A percentile compares a stretch with the other conserved stretches of the same genome.
These are phyloP conservation scores for Epiblema foenella DNA, from an alignment of 2,888 invertebrate species.

Conservation along the genomic window DNA sequence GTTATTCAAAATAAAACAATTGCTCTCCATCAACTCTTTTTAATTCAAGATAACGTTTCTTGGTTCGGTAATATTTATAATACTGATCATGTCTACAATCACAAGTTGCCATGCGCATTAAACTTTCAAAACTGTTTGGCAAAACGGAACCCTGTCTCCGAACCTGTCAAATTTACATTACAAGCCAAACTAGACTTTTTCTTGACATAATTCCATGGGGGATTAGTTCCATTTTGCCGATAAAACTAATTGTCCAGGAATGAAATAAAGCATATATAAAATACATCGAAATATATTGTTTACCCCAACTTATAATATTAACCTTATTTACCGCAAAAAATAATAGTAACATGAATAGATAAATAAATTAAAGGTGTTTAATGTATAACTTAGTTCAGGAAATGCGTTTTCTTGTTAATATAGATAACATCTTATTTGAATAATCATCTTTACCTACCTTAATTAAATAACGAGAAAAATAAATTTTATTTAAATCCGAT, in stretches of 20 bases:
- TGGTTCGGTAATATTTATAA: conserved; percentile 73
- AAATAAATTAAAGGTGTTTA: not conserved
- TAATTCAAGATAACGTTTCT: conserved; percentile 58
- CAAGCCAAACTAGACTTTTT: not conserved
- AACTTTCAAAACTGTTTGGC: not conserved
- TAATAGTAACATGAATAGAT: no score
- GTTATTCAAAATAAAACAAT: conserved; percentile 56
- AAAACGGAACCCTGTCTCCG: not conserved
- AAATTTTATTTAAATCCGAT: conserved; percentile 15
- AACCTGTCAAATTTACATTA: not conserved
- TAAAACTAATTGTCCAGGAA: not conserved
- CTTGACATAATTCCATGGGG: no score
- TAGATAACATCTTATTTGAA: conserved; percentile 23
- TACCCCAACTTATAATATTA: conserved; percentile 2
- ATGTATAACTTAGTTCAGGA: conserved; percentile 10
- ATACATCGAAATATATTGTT: not conserved
- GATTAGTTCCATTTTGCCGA: not conserved
- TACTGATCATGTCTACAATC: conserved; percentile 64
- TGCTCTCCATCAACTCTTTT: conserved; percentile 62
- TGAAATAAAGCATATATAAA: not conserved
- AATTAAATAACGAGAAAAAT: conserved; percentile 24
- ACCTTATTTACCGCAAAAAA: not conserved
- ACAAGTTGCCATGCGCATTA: not conserved
- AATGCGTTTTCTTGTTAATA: conserved; percentile 15
- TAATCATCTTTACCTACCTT: conserved; percentile 12